Conservation (phyloP, 2,113 vertebrate species). For the Gnathonemus echidnorhynchus region DNA sequence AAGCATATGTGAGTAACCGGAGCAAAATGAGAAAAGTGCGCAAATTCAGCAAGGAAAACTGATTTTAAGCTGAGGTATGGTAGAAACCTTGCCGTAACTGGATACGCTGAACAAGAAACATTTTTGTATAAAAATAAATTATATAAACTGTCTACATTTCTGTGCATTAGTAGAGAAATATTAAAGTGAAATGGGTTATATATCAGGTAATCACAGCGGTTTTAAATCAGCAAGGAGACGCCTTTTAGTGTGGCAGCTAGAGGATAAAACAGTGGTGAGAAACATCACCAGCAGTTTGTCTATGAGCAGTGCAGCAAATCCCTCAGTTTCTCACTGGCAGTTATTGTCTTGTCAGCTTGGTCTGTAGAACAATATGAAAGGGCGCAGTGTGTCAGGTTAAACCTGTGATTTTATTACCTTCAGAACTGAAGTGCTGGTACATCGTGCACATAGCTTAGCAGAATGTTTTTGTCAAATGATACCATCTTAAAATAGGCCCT, state of each 20-base stretch:
- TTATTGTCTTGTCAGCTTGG: background rate
- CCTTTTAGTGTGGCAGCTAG: background rate
- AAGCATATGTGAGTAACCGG: background rate
- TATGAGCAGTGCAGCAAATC: background rate
- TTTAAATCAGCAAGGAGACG: background rate
- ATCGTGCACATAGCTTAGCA: background rate
- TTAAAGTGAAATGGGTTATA: background rate
- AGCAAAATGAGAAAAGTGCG: background rate
- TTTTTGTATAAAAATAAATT: background rate
- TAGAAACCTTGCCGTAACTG: background rate
- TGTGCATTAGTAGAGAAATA: background rate
- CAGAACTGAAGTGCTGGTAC: background rate
- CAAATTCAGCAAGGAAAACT: background rate
- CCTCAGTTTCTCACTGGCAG: background rate
- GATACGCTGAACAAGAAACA: background rate
- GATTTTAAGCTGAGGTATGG: background rate
- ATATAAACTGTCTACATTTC: background rate
- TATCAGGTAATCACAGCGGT: background rate
- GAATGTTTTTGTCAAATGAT: background rate
- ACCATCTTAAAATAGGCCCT: background rate
- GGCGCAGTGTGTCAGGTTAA: background rate
- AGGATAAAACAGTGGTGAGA: background rate
- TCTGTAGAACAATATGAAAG: background rate
- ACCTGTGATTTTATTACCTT: background rate
- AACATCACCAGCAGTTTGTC: background rate